Percentiles rank a stretch among this genome's conserved stretches.
phyloP scores from a whole-genome alignment of 2,113 vertebrate genomes.

The Gambusia affinis region DNA sequence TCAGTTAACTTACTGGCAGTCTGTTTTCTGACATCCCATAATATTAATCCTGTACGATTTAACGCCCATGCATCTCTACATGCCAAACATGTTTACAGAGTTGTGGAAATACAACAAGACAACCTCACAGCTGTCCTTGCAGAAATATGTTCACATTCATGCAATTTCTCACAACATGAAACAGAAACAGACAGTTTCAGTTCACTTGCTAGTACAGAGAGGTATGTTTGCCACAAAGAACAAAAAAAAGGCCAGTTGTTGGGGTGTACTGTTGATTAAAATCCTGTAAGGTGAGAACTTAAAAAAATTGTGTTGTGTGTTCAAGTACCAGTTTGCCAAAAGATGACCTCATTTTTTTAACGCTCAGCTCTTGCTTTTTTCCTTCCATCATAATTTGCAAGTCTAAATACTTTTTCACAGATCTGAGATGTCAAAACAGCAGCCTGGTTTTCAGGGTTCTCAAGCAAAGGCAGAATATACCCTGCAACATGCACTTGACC shows the following conservation, averaged over 20 bases:
- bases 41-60: background rate
- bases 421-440: slow-evolving; percentile 4
- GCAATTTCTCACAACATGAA: slow-evolving; percentile 21
- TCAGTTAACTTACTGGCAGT: background rate
- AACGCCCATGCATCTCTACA: background rate
- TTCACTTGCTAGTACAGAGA: slow-evolving; percentile 15
- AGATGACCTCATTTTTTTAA: background rate
- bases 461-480: slow-evolving; percentile 57
- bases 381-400: slow-evolving; percentile 8
- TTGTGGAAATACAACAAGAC: background rate
- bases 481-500: slow-evolving; percentile 64
- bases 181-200: slow-evolving; percentile 20
- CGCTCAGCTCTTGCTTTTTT: slow-evolving; percentile 4
- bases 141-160: background rate
- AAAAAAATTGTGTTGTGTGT: background rate
- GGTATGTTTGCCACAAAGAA: background rate
- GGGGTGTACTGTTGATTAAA: background rate
- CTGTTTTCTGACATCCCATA: background rate
- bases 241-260: background rate
- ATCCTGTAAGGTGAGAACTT: background rate
- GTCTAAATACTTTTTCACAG: slow-evolving; percentile 15
- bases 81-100: background rate
- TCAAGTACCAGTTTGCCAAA: background rate
- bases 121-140: background rate
- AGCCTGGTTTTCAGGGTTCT: slow-evolving; percentile 19